These are phyloP conservation scores for Rhagologus leucostigma DNA, from an alignment of 2,113 vertebrate species.

Conservation along the genomic window DNA sequence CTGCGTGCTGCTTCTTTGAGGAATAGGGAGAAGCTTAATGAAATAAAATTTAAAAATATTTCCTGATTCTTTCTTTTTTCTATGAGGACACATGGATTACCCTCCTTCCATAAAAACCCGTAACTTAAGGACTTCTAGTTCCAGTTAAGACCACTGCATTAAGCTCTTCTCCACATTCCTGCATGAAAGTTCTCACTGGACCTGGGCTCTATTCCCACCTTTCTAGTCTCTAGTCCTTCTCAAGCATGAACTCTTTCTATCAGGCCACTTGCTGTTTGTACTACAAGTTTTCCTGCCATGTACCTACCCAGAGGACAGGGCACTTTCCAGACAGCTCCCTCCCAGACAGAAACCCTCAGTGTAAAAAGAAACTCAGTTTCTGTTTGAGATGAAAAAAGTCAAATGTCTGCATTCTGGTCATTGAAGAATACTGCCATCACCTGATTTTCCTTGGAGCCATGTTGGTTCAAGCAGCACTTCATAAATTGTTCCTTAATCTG, in stretches of 20 bases:
- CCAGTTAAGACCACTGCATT: not conserved
- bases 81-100: not conserved
- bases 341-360: slow-evolving; percentile 6
- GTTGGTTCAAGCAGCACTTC: slow-evolving; percentile 38
- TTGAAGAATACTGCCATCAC: slow-evolving; percentile 3
- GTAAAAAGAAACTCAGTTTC: not conserved
- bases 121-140: not conserved
- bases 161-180: not conserved
- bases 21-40: not conserved
- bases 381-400: not conserved
- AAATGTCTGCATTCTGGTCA: not conserved
- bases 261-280: not conserved
- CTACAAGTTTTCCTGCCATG: not conserved
- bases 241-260: not conserved
- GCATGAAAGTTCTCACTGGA: not conserved
- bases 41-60: not conserved
- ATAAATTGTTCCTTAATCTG: slow-evolving; percentile 61
- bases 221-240: not conserved
- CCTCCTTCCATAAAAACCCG: not conserved
- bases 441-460: slow-evolving; percentile 37
- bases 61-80: not conserved
- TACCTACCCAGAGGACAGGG: not conserved
- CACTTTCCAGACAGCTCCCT: not conserved
- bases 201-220: not conserved
- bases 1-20: not conserved